Percentiles rank a stretch among this genome's conserved stretches.
Conservation (phyloP, 2,113 vertebrate species). For the Calidris pugnax region DNA sequence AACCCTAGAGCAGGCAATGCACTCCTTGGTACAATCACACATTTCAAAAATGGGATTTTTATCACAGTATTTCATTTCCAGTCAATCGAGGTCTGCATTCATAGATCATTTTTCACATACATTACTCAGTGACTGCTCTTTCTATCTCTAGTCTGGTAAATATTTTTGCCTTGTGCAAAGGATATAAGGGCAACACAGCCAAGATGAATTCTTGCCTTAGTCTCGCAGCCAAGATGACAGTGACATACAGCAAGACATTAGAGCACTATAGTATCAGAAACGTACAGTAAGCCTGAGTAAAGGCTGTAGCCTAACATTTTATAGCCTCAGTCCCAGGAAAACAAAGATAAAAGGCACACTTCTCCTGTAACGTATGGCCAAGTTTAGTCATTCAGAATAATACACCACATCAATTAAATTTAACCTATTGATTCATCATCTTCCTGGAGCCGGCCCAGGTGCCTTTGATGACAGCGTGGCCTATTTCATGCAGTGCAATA, state of each 20-base stretch:
- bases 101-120: slow-evolving; percentile 47
- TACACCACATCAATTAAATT: slow-evolving; percentile 31
- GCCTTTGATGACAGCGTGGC: background rate
- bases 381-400: slow-evolving; percentile 24
- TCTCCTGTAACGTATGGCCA: background rate
- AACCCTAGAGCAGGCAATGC: background rate
- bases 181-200: background rate
- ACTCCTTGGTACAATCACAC: background rate
- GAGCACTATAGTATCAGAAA: background rate
- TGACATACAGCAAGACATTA: slow-evolving; percentile 4
- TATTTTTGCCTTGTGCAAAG: slow-evolving; percentile 46
- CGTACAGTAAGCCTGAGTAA: background rate
- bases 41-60: slow-evolving; percentile 55
- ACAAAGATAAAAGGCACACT: slow-evolving; percentile 32
- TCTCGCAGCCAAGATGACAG: background rate
- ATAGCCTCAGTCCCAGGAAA: background rate
- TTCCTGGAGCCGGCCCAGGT: slow-evolving; percentile 17
- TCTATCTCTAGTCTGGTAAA: slow-evolving; percentile 40
- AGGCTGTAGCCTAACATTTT: background rate
- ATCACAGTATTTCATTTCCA: slow-evolving; percentile 55
- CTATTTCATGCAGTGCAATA: slow-evolving; percentile 24
- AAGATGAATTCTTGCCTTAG: slow-evolving; percentile 40
- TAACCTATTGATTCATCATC: slow-evolving; percentile 40
- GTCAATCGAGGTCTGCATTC: slow-evolving; percentile 32
- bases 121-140: background rate